These are phyloP conservation scores for Zonitis immaculata DNA, from an alignment of 2,888 invertebrate genomes.

Conservation along the genomic window DNA sequence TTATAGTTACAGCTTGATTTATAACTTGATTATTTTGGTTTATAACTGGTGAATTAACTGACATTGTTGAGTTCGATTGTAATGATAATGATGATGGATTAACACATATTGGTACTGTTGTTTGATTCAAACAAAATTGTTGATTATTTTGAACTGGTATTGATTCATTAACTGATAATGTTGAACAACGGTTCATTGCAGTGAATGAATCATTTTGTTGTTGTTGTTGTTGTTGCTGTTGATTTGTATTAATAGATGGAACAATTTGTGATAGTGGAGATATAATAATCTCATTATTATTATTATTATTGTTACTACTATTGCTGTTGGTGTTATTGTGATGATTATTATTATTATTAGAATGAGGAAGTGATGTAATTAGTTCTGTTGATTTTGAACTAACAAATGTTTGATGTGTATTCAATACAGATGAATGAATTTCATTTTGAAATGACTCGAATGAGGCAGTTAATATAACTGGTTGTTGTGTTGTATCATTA, in stretches of 20 bases:
- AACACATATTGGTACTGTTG: constrained; percentile 36
- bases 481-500: constrained; percentile 31
- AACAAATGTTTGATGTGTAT: constrained; percentile 40
- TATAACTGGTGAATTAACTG: constrained; percentile 10
- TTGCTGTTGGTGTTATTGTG: neutral
- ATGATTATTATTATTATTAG: neutral
- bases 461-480: constrained; percentile 37
- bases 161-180: constrained; percentile 10
- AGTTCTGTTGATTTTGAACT: constrained; percentile 38
- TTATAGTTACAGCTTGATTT: no score
- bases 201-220: neutral
- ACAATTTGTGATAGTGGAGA: neutral
- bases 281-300: neutral
- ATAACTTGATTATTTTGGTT: neutral
- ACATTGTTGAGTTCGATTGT: constrained; percentile 25
- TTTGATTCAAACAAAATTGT: constrained; percentile 35
- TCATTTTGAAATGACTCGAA: constrained; percentile 45
- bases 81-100: constrained; percentile 31
- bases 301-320: neutral
- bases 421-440: constrained; percentile 42
- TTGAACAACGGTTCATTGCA: neutral
- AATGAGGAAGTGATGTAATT: constrained; percentile 29
- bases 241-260: neutral
- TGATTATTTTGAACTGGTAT: constrained; percentile 19
- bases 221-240: neutral